Conservation (phyloP, 2,797 vertebrate genomes). For the Adelosebastes latens region DNA sequence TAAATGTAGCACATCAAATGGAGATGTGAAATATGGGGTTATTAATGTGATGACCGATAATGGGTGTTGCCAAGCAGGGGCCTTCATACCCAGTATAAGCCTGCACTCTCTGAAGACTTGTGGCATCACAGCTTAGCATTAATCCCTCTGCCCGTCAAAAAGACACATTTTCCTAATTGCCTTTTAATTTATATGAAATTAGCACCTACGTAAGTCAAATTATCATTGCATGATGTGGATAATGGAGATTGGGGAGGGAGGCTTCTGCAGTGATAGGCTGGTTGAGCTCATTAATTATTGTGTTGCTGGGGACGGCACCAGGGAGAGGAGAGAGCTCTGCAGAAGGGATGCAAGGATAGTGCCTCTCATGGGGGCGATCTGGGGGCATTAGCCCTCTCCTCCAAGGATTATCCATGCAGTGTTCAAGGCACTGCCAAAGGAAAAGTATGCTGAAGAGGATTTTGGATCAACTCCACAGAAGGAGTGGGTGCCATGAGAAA, state of each 20-base stretch:
- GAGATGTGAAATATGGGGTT: conserved; percentile 81
- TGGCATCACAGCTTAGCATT: conserved; percentile 77
- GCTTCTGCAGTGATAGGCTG: conserved; percentile 65
- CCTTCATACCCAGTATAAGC: conserved; percentile 54
- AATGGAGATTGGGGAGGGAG: conserved; percentile 65
- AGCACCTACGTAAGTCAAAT: conserved; percentile 79
- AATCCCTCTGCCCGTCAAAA: conserved; percentile 82
- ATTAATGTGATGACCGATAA: conserved; percentile 88
- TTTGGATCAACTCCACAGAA: conserved; percentile 45
- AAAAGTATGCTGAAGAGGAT: conserved; percentile 60
- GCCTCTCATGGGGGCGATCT: conserved; percentile 69
- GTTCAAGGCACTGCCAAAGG: conserved; percentile 54
- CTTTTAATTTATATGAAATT: conserved; percentile 85
- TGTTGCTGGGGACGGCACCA: conserved; percentile 61
- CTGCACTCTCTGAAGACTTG: conserved; percentile 64
- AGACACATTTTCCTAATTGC: conserved; percentile 84
- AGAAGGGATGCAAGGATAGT: conserved; percentile 60
- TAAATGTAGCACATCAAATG: conserved; percentile 83
- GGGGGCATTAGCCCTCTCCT: conserved; percentile 72
- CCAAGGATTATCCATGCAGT: conserved; percentile 68
- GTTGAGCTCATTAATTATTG: conserved; percentile 80
- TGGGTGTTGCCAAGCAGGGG: conserved; percentile 67
- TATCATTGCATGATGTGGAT: conserved; percentile 72
- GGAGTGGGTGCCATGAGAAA: conserved; percentile 33
- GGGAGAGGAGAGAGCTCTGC: conserved; percentile 45